phyloP scores from a whole-genome alignment of 2,888 invertebrate species.

The Oscheius sp. region DNA sequence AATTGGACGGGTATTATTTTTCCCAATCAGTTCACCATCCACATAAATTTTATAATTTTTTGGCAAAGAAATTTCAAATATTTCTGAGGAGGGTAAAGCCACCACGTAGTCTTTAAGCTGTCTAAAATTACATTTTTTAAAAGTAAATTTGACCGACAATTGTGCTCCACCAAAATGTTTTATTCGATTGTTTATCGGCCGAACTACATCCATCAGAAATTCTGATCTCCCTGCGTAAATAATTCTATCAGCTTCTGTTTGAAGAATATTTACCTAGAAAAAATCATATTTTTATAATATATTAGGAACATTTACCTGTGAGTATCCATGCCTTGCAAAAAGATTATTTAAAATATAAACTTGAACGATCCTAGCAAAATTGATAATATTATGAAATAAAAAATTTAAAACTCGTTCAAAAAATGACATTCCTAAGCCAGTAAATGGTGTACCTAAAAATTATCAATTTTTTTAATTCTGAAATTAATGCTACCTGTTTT shows the following conservation, averaged over 20 bases:
- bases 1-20: background rate
- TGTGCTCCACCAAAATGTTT: constrained; percentile 67
- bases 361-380: constrained; percentile 58
- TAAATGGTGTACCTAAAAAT: constrained; percentile 55
- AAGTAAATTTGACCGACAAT: constrained; percentile 37
- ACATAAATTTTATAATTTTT: background rate
- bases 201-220: constrained; percentile 61
- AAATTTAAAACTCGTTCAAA: constrained; percentile 59
- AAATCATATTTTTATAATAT: background rate
- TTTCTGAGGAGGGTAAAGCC: background rate
- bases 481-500: constrained; percentile 53
- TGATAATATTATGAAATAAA: constrained; percentile 60
- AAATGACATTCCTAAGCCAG: constrained; percentile 58
- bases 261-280: constrained; percentile 54
- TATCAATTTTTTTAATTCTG: background rate
- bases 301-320: constrained; percentile 45
- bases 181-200: constrained; percentile 66
- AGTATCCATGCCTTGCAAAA: constrained; percentile 53
- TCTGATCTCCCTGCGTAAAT: constrained; percentile 68
- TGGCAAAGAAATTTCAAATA: background rate
- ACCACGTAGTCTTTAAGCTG: constrained; percentile 34
- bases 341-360: constrained; percentile 51
- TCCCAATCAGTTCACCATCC: background rate
- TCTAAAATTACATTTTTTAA: background rate
- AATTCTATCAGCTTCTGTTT: constrained; percentile 60